Base-by-base conservation (phyloP, 2,888 invertebrate genomes). In the Athalia cordata region DNA sequence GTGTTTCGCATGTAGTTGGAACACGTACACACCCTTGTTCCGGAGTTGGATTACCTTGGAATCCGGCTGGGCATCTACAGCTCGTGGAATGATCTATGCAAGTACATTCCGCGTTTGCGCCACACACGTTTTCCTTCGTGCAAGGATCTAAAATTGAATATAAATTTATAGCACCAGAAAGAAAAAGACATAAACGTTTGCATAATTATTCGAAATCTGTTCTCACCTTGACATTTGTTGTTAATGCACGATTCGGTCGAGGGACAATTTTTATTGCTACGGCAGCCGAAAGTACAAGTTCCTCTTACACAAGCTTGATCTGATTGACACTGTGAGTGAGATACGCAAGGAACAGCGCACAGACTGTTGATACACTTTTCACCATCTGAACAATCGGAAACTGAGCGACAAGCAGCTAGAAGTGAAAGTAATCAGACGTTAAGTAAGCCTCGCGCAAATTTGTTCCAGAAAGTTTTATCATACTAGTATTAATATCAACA, bases 11-110 rank as follows among this genome's bases (percentile, higher is more conserved):
- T 15, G 92, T 87, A 61, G 93, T 92, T n/a, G 96, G 95, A 77
- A 95, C 94, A 82, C 98, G 92, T 5, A 97, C 95, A 87, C 98
- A 98, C 5, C 97, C 97, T 90, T 97, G 96, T 87, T 97, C 95
- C 0, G 97, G 95, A 13, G 95, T 95, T 13, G 97, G 97, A 86
- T 96, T 96, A 1, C 96, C 96, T 89, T 95, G 95, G 87, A 98
- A 98, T 52, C 96, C 96, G 74, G 93, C 91, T 0, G 97, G 97
- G 85, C 98, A 97, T 80, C 93, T 93, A 87, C 98, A 98, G 75
- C 93, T 92, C 0, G 95, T 95, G 66, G 93, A 92, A 86, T 97
- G 97, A 86, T 95, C 93, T 50, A 93, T 90, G 87, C 94, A 94
- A 72, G 93, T 93, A 88, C 97, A 97, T 47, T 95, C 91, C 0